phyloP scores from a whole-genome alignment of 2,113 vertebrate genomes.

The Piaya cayana region DNA sequence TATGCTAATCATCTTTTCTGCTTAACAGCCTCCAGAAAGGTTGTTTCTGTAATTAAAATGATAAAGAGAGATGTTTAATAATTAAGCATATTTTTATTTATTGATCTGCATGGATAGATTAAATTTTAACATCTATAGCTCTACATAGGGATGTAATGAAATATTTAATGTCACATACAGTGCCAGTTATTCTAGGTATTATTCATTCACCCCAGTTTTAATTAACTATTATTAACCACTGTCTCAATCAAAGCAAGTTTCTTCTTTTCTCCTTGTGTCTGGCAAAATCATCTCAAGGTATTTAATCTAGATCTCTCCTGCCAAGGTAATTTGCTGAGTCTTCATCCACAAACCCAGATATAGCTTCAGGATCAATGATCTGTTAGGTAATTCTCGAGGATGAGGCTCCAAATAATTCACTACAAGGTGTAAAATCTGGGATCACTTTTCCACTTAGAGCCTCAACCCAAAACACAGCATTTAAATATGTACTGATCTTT shows the following conservation, averaged over 20 bases:
- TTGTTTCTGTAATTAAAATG: constrained; percentile 40
- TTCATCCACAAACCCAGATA: neutral
- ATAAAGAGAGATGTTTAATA: constrained; percentile 42
- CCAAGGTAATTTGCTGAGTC: neutral
- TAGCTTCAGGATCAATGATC: neutral
- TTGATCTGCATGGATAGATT: neutral
- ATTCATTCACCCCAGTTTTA: neutral
- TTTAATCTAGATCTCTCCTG: neutral
- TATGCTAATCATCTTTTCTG: constrained; percentile 14
- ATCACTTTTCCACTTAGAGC: neutral
- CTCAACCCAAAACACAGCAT: neutral
- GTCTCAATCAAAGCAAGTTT: neutral
- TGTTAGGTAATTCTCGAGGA: neutral
- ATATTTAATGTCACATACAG: neutral
- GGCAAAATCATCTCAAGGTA: neutral
- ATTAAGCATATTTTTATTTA: constrained; percentile 49
- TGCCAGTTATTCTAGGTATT: neutral
- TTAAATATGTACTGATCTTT: neutral
- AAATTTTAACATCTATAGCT: constrained; percentile 29
- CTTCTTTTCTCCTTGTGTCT: neutral
- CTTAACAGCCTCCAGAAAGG: constrained; percentile 24
- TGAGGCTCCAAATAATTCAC: neutral
- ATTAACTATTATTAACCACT: neutral
- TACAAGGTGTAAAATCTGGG: neutral
- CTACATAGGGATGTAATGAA: neutral